Percentiles rank a stretch among this genome's conserved stretches.
Conservation (phyloP, 2,113 vertebrate species). For the Casuarius casuarius region DNA sequence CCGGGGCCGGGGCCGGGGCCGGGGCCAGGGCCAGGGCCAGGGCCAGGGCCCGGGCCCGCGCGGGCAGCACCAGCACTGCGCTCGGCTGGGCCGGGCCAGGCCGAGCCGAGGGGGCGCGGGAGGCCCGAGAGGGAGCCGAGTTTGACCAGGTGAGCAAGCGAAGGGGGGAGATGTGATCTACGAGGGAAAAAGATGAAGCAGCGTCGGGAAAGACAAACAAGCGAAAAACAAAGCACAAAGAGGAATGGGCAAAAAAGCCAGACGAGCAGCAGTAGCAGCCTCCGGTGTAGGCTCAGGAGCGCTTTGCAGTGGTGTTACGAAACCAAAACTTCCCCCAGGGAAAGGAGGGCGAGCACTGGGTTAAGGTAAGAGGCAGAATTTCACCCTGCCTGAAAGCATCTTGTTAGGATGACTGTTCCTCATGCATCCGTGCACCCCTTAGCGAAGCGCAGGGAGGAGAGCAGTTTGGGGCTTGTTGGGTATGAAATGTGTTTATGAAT, state of each 20-base stretch:
- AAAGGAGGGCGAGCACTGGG: neutral
- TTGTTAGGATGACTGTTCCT: constrained; percentile 6
- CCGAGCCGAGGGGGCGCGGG: neutral
- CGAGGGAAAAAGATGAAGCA: neutral
- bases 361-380: constrained; percentile 4
- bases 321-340: neutral
- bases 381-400: constrained; percentile 6
- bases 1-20: too few relatives aligned
- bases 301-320: neutral
- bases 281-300: neutral
- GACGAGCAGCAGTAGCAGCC: neutral
- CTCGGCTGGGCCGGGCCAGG: too few relatives aligned
- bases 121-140: neutral
- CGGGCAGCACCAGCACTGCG: too few relatives aligned
- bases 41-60: too few relatives aligned
- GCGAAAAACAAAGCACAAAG: neutral
- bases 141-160: neutral
- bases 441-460: neutral
- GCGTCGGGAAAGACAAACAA: neutral
- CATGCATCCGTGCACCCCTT: neutral
- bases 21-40: too few relatives aligned
- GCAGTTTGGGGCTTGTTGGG: neutral
- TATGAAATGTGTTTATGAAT: constrained; percentile 18
- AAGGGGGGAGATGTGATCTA: neutral
- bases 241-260: too few relatives aligned